Conservation (phyloP, 2,888 invertebrate species). For the Cheilosia urbana region DNA sequence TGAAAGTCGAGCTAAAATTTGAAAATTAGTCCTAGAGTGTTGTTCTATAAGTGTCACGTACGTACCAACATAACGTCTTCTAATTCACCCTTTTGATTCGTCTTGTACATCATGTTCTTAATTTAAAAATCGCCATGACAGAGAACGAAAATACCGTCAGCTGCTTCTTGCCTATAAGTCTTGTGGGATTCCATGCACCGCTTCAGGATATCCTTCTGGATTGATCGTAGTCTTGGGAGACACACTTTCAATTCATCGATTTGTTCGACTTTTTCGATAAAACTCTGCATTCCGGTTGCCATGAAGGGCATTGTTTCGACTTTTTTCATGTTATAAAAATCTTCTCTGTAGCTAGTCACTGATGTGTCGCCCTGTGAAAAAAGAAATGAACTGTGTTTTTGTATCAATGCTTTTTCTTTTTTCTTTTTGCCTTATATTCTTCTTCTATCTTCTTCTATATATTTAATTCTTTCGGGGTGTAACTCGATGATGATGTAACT, state of each 20-base stretch:
- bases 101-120: constrained; percentile 79
- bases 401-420: too few species aligned
- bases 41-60: constrained; percentile 6
- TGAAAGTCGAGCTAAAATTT: constrained; percentile 56
- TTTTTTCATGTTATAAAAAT: constrained; percentile 25
- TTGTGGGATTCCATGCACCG: constrained; percentile 27
- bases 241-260: constrained; percentile 71
- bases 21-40: constrained; percentile 1
- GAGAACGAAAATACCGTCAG: constrained; percentile 75
- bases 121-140: constrained; percentile 80
- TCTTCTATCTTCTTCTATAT: too few species aligned
- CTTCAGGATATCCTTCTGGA: constrained; percentile 62
- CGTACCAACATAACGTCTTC: constrained; percentile 77
- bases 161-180: not conserved
- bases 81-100: constrained; percentile 35
- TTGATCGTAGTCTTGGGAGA: constrained; percentile 72
- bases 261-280: constrained; percentile 72
- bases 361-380: constrained; percentile 25
- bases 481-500: too few species aligned
- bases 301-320: constrained; percentile 44
- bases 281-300: constrained; percentile 62
- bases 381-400: not conserved
- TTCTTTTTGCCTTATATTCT: too few species aligned
- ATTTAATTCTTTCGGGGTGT: too few species aligned
- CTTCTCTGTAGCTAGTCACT: constrained; percentile 26